Conservation (phyloP, 2,113 vertebrate genomes). For the Gobiocypris rarus region DNA sequence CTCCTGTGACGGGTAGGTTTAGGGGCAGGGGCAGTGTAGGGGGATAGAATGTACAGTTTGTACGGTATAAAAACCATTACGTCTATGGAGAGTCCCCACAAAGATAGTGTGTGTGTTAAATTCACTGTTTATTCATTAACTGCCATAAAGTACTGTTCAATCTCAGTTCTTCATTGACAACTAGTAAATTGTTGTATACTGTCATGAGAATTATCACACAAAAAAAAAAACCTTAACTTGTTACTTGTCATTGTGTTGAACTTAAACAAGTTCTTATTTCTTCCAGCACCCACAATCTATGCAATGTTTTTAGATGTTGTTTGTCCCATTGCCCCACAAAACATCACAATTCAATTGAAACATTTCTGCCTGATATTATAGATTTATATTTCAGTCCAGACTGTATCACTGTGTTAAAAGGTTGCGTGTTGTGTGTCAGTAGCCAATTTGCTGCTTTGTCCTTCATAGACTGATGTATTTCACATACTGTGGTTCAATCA, state of each 20-base stretch:
- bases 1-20: too few species aligned
- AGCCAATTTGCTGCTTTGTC: background rate
- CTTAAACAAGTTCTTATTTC: background rate
- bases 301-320: background rate
- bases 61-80: too few species aligned
- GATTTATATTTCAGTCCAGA: background rate
- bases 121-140: background rate
- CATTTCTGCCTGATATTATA: background rate
- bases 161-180: background rate
- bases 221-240: background rate
- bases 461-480: background rate
- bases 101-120: background rate
- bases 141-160: background rate
- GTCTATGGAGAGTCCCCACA: too few species aligned
- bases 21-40: too few species aligned
- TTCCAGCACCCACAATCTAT: constrained; percentile 3
- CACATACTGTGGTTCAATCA: background rate
- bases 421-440: background rate
- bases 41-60: too few species aligned
- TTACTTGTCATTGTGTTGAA: background rate
- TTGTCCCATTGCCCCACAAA: background rate
- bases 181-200: background rate
- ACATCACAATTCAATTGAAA: background rate
- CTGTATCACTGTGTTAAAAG: background rate
- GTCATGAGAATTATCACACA: background rate